Conservation (phyloP, 1,140 invertebrate genomes). For the Calycopis cecrops region DNA sequence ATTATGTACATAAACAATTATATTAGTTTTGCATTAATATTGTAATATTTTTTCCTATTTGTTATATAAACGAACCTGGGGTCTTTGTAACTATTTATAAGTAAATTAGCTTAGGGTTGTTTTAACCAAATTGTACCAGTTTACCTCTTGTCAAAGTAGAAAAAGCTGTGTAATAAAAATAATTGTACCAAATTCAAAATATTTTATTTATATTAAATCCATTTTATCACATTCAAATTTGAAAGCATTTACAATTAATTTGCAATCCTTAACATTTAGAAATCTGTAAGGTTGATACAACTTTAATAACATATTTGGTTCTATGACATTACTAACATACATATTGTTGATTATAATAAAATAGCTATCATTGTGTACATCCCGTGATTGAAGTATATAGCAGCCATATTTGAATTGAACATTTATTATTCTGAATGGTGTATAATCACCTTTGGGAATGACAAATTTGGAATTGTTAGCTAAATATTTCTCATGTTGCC, state of each 20-base stretch:
- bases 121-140: no score
- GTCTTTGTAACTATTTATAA: no score
- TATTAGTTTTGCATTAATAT: no score
- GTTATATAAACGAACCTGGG: no score
- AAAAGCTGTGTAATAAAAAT: no score
- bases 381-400: slow-evolving; percentile 38
- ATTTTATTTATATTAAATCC: background rate
- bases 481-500: slow-evolving; percentile 60
- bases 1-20: no score
- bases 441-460: slow-evolving; percentile 45
- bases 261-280: slow-evolving; percentile 32
- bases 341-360: slow-evolving; percentile 43
- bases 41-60: no score
- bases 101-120: no score
- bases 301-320: slow-evolving; percentile 41
- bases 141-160: no score
- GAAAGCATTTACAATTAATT: slow-evolving; percentile 51
- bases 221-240: slow-evolving; percentile 45
- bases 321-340: slow-evolving; percentile 35
- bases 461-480: slow-evolving; percentile 55
- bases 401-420: slow-evolving; percentile 45
- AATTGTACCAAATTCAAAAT: no score
- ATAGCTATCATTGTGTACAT: slow-evolving; percentile 35
- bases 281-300: slow-evolving; percentile 50
- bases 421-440: slow-evolving; percentile 41